Evolutionary conservation across 2,888 invertebrate species (phyloP).

Genomic region (Automeris io): DNA sequence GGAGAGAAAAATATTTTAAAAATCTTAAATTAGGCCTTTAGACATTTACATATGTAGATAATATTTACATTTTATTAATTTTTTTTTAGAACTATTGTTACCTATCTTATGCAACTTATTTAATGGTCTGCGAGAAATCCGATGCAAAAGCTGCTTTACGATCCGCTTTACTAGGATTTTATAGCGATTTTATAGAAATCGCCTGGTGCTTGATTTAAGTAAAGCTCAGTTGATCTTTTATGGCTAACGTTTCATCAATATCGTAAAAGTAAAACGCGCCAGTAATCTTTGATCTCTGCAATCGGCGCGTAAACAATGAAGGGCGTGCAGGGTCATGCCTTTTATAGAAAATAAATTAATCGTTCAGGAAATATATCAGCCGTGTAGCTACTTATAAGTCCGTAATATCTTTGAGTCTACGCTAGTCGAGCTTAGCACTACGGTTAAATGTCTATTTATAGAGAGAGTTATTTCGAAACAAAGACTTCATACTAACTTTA

Average conservation of each 20-base stretch:
- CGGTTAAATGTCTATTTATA: neutral
- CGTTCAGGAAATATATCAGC: slow-evolving; percentile 10
- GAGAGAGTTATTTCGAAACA: slow-evolving; percentile 1
- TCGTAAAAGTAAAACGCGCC: slow-evolving; percentile 38
- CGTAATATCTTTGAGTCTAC: slow-evolving; percentile 2
- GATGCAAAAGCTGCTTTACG: neutral
- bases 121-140: neutral
- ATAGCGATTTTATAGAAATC: slow-evolving; percentile 22
- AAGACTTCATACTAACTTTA: too few relatives aligned
- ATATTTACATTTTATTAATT: too few relatives aligned
- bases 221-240: slow-evolving; percentile 27
- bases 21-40: too few relatives aligned
- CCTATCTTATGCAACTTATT: neutral
- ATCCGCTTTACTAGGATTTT: neutral
- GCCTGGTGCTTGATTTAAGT: slow-evolving; percentile 20
- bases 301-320: slow-evolving; percentile 30
- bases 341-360: slow-evolving; percentile 19
- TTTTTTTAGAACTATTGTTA: too few relatives aligned
- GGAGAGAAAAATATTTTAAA: too few relatives aligned
- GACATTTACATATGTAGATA: too few relatives aligned
- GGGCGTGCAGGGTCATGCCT: slow-evolving; percentile 12
- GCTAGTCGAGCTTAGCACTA: neutral
- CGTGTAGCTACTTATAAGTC: slow-evolving; percentile 3
- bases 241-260: slow-evolving; percentile 42
- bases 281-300: slow-evolving; percentile 50